Percentiles rank a stretch among this genome's conserved stretches.
Evolutionary conservation across 1,140 invertebrate species (phyloP).

Genomic region (Hestina assimilis): DNA sequence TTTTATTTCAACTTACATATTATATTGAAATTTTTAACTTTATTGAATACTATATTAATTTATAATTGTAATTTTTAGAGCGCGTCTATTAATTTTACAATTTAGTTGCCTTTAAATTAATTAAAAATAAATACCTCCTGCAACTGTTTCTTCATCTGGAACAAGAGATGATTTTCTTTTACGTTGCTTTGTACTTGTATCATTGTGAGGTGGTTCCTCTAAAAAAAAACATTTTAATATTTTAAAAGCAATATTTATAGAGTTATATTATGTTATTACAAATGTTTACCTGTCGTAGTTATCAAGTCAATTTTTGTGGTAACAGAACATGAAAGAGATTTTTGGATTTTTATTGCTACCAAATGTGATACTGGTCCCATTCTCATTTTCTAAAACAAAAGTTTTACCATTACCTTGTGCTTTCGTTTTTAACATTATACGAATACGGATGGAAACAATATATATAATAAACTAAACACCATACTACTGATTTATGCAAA

Average conservation of each 20-base stretch:
- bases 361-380: not conserved
- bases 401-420: too few relatives aligned
- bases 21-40: too few relatives aligned
- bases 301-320: not conserved
- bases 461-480: too few relatives aligned
- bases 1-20: too few relatives aligned
- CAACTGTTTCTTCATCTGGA: conserved; percentile 16
- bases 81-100: too few relatives aligned
- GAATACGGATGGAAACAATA: too few relatives aligned
- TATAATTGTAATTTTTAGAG: too few relatives aligned
- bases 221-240: conserved; percentile 1
- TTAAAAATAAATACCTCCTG: conserved; percentile 1
- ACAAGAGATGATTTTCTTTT: conserved; percentile 20
- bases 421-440: not conserved
- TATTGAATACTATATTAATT: too few relatives aligned
- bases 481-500: too few relatives aligned
- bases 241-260: not conserved
- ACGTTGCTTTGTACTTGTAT: conserved; percentile 22
- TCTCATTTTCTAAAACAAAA: not conserved
- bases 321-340: not conserved
- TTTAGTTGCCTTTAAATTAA: not conserved
- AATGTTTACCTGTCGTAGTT: not conserved
- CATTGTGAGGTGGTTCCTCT: not conserved
- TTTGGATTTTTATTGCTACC: not conserved
- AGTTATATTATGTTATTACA: not conserved